Conservation (phyloP, 2,888 invertebrate genomes). For the Mylabris sibirica region DNA sequence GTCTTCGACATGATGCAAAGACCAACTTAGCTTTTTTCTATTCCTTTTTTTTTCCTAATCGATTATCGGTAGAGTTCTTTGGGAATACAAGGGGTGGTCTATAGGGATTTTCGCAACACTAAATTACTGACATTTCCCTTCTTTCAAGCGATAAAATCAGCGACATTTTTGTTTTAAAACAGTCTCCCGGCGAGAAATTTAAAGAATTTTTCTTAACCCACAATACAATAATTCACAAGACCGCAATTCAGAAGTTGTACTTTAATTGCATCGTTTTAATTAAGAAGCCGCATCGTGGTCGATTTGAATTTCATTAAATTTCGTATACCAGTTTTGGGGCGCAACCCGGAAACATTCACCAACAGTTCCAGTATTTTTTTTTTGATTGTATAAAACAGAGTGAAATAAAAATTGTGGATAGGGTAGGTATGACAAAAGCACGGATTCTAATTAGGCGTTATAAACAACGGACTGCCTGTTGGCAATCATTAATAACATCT, state of each 20-base stretch:
- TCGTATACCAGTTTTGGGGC: neutral
- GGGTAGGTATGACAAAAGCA: constrained; percentile 21
- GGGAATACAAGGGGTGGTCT: constrained; percentile 12
- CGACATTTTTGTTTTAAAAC: constrained; percentile 25
- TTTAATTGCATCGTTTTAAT: constrained; percentile 37
- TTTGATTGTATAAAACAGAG: neutral
- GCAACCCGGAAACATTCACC: neutral
- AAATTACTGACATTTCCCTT: constrained; percentile 30
- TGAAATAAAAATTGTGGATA: constrained; percentile 16
- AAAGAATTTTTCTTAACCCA: constrained; percentile 16
- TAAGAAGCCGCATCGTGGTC: constrained; percentile 32
- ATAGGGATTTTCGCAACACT: constrained; percentile 16
- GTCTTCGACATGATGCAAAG: constrained; percentile 31
- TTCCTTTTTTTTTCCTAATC: constrained; percentile 17
- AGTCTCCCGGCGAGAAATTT: constrained; percentile 16
- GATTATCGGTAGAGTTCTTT: constrained; percentile 34
- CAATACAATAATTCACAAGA: constrained; percentile 29
- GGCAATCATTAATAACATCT: constrained; percentile 47
- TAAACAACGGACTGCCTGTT: constrained; percentile 20
- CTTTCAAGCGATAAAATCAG: constrained; percentile 19
- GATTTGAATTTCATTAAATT: constrained; percentile 35
- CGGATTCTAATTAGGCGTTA: constrained; percentile 25
- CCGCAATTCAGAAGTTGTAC: constrained; percentile 32
- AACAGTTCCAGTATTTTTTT: neutral
- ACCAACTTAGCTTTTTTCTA: constrained; percentile 29